Conservation (phyloP, 2,888 invertebrate genomes). For the Dascillus cervinus region DNA sequence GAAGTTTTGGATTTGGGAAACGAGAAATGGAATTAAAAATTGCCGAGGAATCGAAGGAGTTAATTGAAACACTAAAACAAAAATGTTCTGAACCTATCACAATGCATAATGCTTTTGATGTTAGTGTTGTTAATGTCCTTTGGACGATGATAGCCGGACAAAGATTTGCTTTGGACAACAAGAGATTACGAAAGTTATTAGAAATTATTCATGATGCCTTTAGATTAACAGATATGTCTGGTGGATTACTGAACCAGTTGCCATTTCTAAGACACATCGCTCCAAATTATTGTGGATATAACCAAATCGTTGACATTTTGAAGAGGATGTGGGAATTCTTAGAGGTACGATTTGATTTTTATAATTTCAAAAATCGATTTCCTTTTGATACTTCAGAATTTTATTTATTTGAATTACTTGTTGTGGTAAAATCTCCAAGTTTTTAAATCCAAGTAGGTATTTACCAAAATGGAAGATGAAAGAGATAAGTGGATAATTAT, state of each 20-base stretch:
- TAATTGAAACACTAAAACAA: slow-evolving; percentile 44
- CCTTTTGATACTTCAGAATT: no score
- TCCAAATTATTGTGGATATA: slow-evolving; percentile 57
- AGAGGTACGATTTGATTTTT: no score
- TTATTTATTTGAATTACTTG: no score
- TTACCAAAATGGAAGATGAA: no score
- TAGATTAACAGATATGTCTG: slow-evolving; percentile 54
- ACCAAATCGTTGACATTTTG: slow-evolving; percentile 45
- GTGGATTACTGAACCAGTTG: slow-evolving; percentile 60
- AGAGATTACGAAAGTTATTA: slow-evolving; percentile 48
- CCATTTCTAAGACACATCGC: slow-evolving; percentile 59
- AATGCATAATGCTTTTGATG: slow-evolving; percentile 49
- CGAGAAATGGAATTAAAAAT: slow-evolving; percentile 54
- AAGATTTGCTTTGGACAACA: slow-evolving; percentile 55
- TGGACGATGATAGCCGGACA: slow-evolving; percentile 65
- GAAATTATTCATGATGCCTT: slow-evolving; percentile 56
- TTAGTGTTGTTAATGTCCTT: slow-evolving; percentile 58
- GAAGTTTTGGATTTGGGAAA: slow-evolving; percentile 56
- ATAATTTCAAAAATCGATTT: no score
- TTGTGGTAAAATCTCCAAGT: no score
- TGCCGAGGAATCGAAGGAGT: slow-evolving; percentile 47
- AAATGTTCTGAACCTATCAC: slow-evolving; percentile 39
- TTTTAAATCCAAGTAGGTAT: no score
- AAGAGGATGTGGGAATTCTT: slow-evolving; percentile 50
- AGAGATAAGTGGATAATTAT: no score